phyloP scores from a whole-genome alignment of 1,140 invertebrate species.

The Ceratosolen solmsi region DNA sequence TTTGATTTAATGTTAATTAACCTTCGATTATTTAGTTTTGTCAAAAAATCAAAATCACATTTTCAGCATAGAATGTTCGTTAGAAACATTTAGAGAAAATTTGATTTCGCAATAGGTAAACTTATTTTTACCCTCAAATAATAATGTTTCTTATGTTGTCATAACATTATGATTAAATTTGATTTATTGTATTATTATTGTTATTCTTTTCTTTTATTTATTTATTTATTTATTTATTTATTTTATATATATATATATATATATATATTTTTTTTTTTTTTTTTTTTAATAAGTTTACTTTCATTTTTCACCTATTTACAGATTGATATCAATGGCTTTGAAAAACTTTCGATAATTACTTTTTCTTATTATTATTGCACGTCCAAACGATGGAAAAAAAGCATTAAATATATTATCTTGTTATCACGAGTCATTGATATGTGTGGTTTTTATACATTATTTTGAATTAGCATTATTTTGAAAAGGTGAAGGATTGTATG shows the following conservation, averaged over 20 bases:
- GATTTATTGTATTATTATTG: no score
- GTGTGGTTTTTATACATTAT: no score
- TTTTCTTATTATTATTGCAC: conserved; percentile 11
- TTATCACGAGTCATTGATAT: conserved; percentile 16
- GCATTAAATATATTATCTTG: conserved; percentile 23
- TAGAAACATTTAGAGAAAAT: background rate
- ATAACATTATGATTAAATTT: no score
- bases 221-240: no score
- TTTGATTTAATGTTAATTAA: no score
- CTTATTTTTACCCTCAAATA: background rate
- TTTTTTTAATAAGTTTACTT: no score
- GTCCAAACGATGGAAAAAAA: background rate
- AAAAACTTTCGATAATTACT: background rate
- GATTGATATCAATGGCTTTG: conserved; percentile 1
- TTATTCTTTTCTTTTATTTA: no score
- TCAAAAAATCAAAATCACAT: no score
- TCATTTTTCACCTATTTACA: background rate
- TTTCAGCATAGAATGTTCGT: no score
- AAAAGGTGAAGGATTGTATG: conserved; percentile 54
- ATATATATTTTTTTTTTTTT: no score
- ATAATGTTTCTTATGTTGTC: background rate
- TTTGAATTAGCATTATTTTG: conserved; percentile 37
- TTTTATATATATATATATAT: no score
- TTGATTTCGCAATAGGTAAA: background rate
- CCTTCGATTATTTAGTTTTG: no score